Percentiles rank a stretch among this genome's conserved stretches.
These are phyloP conservation scores for Zaprionus inermis DNA, from an alignment of 1,140 invertebrate genomes.

Conservation along the genomic window DNA sequence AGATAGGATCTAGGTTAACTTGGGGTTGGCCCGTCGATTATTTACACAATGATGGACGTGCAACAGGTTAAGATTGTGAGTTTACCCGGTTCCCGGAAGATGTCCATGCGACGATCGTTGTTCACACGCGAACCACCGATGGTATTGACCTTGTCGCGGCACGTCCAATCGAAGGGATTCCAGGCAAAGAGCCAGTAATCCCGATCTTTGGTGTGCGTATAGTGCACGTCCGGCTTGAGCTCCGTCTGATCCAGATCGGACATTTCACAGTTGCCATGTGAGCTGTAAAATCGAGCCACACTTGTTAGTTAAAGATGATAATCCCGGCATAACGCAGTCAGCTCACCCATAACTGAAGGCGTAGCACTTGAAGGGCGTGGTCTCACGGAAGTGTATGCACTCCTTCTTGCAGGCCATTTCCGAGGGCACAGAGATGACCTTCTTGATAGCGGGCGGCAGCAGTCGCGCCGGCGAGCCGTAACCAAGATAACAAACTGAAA, in stretches of 20 bases:
- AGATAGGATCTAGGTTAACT: slow-evolving; percentile 27
- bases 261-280: slow-evolving; percentile 85
- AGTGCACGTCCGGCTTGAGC: slow-evolving; percentile 87
- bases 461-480: slow-evolving; percentile 89
- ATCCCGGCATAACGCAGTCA: too few species aligned
- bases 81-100: slow-evolving; percentile 84
- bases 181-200: slow-evolving; percentile 87
- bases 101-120: slow-evolving; percentile 83
- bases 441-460: slow-evolving; percentile 87
- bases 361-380: slow-evolving; percentile 88
- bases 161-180: slow-evolving; percentile 85
- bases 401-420: slow-evolving; percentile 89
- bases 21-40: slow-evolving; percentile 45
- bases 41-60: slow-evolving; percentile 82
- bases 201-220: slow-evolving; percentile 85
- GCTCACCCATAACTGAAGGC: slow-evolving; percentile 89
- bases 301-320: neutral
- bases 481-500: slow-evolving; percentile 89
- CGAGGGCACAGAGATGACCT: slow-evolving; percentile 86
- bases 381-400: slow-evolving; percentile 87
- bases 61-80: slow-evolving; percentile 81
- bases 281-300: slow-evolving; percentile 28
- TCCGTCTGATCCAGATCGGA: slow-evolving; percentile 88
- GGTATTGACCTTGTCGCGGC: slow-evolving; percentile 83
- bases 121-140: slow-evolving; percentile 82